Evolutionary conservation across 1,140 invertebrate genomes (phyloP), one percentile per base, ranked within the genome.

Genomic region (Atta texana): DNA sequence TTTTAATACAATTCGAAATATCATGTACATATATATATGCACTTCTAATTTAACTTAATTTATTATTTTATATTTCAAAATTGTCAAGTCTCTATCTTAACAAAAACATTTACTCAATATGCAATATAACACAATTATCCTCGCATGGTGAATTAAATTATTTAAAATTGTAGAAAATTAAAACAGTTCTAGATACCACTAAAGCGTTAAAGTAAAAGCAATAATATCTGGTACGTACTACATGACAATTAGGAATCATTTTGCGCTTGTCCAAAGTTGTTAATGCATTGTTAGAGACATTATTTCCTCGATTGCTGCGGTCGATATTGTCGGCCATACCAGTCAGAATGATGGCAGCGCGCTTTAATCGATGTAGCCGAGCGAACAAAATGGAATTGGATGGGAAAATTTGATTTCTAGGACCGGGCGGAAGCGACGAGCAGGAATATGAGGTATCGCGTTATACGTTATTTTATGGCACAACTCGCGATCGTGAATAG

Each of bases 361-460:
- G 39, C 28, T 84, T 84, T 84, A 84, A 84, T 84, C 55, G 69
- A 82, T 71, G 55, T 82, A 82, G 34, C 39, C 39, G 68, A 49
- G 55, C 80, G 55, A 82, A 61, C 80, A 49, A 82, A 82, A 82
- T 82, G 80, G 24, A 82, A 82, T 82, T 82, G 80, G 66, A 82
- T 49, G 68, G 39, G 80, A 61, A 72, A 82, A 82, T 82, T 82
- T 82, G 80, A 82, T 82, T 74, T 82, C 80, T 74, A 21, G 18
- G 24, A 34, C 8, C 28, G 28, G 10, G 8, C 5, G 59, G n/a
- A 2, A 81, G 64, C 14, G 51, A 55, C 21, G 31, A 72, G 39
- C 68, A 21, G 18, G 28, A 66, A 6, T 8, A 24, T 49, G 61
- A 59, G 24, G 18, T 18, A 59, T 34, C 34, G 7, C 68, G 24